Conservation (phyloP, 2,797 vertebrate genomes). For the Molossus alvarezi region DNA sequence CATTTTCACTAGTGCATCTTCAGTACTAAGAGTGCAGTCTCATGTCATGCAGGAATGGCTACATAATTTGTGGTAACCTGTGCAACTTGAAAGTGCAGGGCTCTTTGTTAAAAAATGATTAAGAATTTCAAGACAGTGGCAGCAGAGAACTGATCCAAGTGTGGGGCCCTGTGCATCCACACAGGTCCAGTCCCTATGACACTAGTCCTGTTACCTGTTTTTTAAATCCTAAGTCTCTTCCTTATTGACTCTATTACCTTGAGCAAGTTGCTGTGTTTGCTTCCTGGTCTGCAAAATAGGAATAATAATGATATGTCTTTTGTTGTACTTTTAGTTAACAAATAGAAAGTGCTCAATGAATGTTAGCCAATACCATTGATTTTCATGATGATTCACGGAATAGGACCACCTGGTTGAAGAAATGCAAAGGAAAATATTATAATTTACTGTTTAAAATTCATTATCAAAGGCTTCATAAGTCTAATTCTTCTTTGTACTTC, state of each 20-base stretch:
- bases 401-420: constrained; percentile 27
- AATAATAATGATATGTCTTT: constrained; percentile 18
- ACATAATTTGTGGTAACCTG: background rate
- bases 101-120: background rate
- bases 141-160: background rate
- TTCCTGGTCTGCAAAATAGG: constrained; percentile 17
- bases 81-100: background rate
- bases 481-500: constrained; percentile 10
- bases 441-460: constrained; percentile 55
- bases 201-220: background rate
- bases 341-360: constrained; percentile 40
- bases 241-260: background rate
- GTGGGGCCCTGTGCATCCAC: background rate
- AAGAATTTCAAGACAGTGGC: background rate
- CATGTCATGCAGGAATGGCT: background rate
- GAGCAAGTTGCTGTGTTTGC: background rate
- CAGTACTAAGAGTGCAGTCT: background rate
- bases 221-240: constrained; percentile 10
- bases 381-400: constrained; percentile 35
- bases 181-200: background rate
- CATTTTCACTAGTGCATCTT: background rate
- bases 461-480: constrained; percentile 23
- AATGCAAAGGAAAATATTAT: constrained; percentile 35
- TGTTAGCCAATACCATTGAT: constrained; percentile 15
- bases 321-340: constrained; percentile 62